These are phyloP conservation scores for Drosophila mayaguana DNA, from an alignment of 2,888 invertebrate genomes.

Conservation along the genomic window DNA sequence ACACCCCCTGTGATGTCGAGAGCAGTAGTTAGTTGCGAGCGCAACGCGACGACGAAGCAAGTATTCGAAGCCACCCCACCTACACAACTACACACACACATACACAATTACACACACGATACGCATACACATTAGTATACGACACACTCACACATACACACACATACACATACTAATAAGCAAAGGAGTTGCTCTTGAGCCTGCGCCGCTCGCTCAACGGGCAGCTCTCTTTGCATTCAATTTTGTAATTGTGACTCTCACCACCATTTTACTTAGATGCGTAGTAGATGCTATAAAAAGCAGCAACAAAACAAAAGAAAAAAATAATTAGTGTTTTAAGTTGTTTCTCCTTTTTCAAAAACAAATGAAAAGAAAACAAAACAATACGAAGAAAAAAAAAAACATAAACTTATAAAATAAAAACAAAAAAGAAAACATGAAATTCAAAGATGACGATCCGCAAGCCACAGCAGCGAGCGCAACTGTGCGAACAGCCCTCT, in stretches of 20 bases:
- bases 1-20: slow-evolving; percentile 77
- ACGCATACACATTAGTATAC: slow-evolving; percentile 40
- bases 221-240: slow-evolving; percentile 48
- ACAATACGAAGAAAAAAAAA: slow-evolving; percentile 44
- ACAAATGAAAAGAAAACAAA: slow-evolving; percentile 44
- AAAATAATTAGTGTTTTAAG: slow-evolving; percentile 74
- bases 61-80: slow-evolving; percentile 81
- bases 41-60: slow-evolving; percentile 78
- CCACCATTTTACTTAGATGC: slow-evolving; percentile 81
- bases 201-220: slow-evolving; percentile 19
- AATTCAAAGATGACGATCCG: slow-evolving; percentile 72
- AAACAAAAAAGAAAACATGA: slow-evolving; percentile 66
- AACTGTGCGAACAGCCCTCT: slow-evolving; percentile 11
- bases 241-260: slow-evolving; percentile 80
- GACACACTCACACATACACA: slow-evolving; percentile 41
- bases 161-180: slow-evolving; percentile 56
- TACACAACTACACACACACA: slow-evolving; percentile 63
- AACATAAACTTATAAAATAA: slow-evolving; percentile 47
- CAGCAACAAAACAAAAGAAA: slow-evolving; percentile 40
- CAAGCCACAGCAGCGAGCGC: slow-evolving; percentile 35
- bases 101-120: slow-evolving; percentile 42
- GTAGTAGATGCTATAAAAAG: slow-evolving; percentile 71
- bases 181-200: slow-evolving; percentile 36
- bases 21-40: slow-evolving; percentile 75
- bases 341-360: slow-evolving; percentile 78